Evolutionary conservation across 2,888 invertebrate genomes (phyloP), one percentile per base, ranked within the genome.

Genomic region (Agelastica alni): DNA sequence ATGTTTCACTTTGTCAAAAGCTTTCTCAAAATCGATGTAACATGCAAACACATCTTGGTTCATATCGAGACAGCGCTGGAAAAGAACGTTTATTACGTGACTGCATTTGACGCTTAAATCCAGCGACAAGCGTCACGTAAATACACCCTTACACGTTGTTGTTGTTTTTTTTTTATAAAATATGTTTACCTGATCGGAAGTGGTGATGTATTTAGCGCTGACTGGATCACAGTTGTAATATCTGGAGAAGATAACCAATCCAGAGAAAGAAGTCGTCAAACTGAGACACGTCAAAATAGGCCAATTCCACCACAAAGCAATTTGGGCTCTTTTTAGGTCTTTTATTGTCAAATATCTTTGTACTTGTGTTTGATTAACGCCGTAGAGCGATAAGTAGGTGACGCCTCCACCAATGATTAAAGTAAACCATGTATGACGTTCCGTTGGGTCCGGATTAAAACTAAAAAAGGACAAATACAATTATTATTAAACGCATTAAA

Each of bases 311-410:
- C 91, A 92, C 3, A 93, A 74, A 2, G 93, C 86, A 53, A 75
- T 78, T 66, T 87, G 89, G 0, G 92, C 86, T 0, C 85, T 80
- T 55, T 83, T 83, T 42, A 93, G 74, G 55, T 85, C 84, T 70
- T 83, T 85, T 9, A 89, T 85, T 3, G 90, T 87, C 51, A 88
- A 71, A 45, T 89, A 78, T 32, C 90, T 80, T 73, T 90, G 90
- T 0, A 90, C 84, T 75, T 89, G 93, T 0, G 92, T 88, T 75
- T 94, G 94, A 73, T 93, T 93, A 0, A 93, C 91, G 2, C 88
- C 94, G 73, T 93, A 94, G 4, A 94, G 69, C 0, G 93, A 87
- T 31, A 91, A 73, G 70, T 88, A 93, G 0, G 91, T 92, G 46
- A 89, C 82, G 28, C 86, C 76, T 0, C 93, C 93, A n/a, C 94